These are phyloP conservation scores for Ommatoiulus sabulosus DNA, from an alignment of 2,888 invertebrate species.

Conservation along the genomic window DNA sequence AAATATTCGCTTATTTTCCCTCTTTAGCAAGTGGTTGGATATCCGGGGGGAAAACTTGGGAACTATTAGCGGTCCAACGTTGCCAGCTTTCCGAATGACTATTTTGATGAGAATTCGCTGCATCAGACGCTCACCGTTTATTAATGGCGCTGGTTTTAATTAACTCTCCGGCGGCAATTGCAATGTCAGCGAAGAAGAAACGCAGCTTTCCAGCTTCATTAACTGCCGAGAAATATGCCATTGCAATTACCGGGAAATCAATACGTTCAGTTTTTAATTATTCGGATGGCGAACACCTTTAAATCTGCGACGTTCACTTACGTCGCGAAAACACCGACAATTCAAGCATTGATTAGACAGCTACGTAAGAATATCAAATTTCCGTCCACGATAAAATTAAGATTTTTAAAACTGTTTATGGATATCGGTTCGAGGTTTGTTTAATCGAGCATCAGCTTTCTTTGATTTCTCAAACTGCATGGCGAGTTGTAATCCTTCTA, in stretches of 20 bases:
- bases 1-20: conserved; percentile 49
- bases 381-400: too few species aligned
- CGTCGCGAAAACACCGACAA: too few species aligned
- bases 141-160: conserved; percentile 3
- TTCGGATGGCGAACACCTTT: background rate
- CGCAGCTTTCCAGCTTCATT: background rate
- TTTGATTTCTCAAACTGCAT: too few species aligned
- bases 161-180: background rate
- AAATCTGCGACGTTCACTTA: too few species aligned
- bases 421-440: too few species aligned
- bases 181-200: background rate
- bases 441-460: too few species aligned
- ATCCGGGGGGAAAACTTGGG: conserved; percentile 7
- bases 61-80: conserved; percentile 39
- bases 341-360: too few species aligned
- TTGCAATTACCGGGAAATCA: background rate
- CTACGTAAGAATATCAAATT: too few species aligned
- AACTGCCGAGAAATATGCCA: background rate
- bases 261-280: background rate
- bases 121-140: background rate
- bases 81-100: background rate
- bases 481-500: too few species aligned
- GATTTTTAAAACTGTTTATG: too few species aligned
- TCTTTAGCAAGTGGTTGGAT: conserved; percentile 32
- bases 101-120: conserved; percentile 17